A percentile compares a stretch with the other conserved stretches of the same genome.
These are phyloP conservation scores for Fregetta grallaria DNA, from an alignment of 2,113 vertebrate genomes.

Conservation along the genomic window DNA sequence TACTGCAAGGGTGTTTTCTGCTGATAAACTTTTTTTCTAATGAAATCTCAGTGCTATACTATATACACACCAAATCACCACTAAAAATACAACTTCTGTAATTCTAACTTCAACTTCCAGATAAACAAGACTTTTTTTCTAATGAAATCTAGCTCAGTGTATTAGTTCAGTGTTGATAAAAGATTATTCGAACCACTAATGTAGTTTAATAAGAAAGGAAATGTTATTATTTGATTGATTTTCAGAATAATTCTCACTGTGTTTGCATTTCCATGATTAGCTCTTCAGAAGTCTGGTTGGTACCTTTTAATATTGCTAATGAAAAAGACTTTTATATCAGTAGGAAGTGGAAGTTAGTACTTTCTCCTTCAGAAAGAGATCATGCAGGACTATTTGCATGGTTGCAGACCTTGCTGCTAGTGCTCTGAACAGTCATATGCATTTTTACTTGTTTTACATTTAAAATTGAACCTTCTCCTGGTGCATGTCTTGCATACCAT, in stretches of 20 bases:
- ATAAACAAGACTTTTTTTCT: background rate
- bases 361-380: background rate
- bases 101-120: too few relatives aligned
- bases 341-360: background rate
- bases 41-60: too few relatives aligned
- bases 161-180: background rate
- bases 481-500: background rate
- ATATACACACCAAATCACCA: too few relatives aligned
- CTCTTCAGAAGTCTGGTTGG: background rate
- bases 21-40: background rate
- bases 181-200: background rate
- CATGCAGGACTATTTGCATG: background rate
- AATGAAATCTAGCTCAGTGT: background rate
- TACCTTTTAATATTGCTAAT: background rate
- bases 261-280: background rate
- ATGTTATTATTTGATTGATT: background rate
- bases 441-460: background rate
- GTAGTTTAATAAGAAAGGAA: background rate
- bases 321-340: background rate
- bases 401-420: background rate
- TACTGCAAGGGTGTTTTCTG: background rate
- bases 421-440: background rate
- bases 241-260: background rate
- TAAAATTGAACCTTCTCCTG: background rate
- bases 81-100: too few relatives aligned